Evolutionary conservation across 92 coral and sea anemone genomes (phyloP), one percentile per base, ranked within the genome.

Genomic region (Desmophyllum pertusum): DNA sequence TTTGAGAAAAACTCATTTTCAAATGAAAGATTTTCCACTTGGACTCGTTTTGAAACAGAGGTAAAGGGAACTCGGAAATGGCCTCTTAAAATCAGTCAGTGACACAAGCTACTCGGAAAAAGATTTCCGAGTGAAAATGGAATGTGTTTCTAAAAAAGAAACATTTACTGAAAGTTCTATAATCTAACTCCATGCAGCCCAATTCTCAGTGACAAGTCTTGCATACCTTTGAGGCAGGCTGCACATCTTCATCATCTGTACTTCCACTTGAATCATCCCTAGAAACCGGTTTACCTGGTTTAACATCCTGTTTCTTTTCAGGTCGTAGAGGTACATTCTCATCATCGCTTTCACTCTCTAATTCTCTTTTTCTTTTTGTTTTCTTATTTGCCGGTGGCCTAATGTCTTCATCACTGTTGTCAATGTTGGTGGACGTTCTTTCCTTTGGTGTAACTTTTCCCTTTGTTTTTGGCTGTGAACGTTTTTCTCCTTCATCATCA

Each of bases 271-370:
- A 65, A 18, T 33, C 63, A 43, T 71, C 81, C 83, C 66, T 37
- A 52, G 46, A 68, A 45, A 35, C 63, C 21, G 53, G 57, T 29
- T 27, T 9, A 73, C 38, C 30, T 18, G 40, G n/a, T 55, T 85
- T 51, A 23, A 53, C 53, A 75, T 45, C 38, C 64, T 67, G 13
- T 21, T 37, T 63, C 53, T 55, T 82, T 33, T 51, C 39, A 17
- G 70, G 19, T 36, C 17, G 38, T 55, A 35, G 2, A 80, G 76
- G n/a, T 69, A 5, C 38, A 18, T 68, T 80, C 4, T 89, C 85
- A 19, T 83, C 91, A 38, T 88, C 94, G 65, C 83, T 76, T 15
- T 90, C 90, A n/a, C 88, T 88, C 25, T 19, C 43, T 67, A 88
- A 55, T 45, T 77, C 84, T 73, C 36, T 90, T 79, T 73, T 86